Evolutionary conservation across 2,888 invertebrate species (phyloP), one percentile per base, ranked within the genome.

Genomic region (Eilema sororculum): DNA sequence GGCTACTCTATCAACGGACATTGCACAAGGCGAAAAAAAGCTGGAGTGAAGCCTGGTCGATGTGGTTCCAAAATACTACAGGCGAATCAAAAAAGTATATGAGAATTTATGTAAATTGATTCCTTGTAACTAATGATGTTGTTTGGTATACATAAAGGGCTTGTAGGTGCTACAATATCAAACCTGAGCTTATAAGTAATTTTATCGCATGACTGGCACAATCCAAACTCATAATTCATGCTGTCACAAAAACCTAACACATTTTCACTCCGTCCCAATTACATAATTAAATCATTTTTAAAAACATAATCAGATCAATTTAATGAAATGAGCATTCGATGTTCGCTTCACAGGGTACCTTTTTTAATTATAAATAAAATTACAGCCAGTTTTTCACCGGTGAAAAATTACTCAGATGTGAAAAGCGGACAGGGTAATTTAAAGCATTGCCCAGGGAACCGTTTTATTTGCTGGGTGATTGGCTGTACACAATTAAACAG

Each of bases 391-490:
- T 65, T 66, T 69, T 68, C 62, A 46, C 72, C 65, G 66, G 69
- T 75, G 63, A 74, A 74, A 78, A 75, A 77, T 75, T 75, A 78
- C 72, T 77, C 77, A 69, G 60, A 76, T 77, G 79, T 80, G 77
- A 83, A 84, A 78, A 81, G 74, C 70, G 73, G 74, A 70, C 74
- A 69, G 76, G 75, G 84, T 80, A 80, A 84, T 83, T 84, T 83
- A 72, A 78, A 76, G 78, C 74, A 70, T 76, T 76, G 76, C 65
- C 78, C 76, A 75, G 78, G 76, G 79, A 81, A 80, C 73, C 70
- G 75, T 77, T 81, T 78, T 75, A 78, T 74, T 72, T 71, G 64
- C 64, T 62, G 61, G 73, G 68, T 79, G 81, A 82, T 83, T 81
- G 81, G 77, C 77, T 73, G 76, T 74, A 73, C 72, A 64, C 30